Percentiles rank a stretch among this genome's conserved stretches.
Evolutionary conservation across 2,888 invertebrate species (phyloP).

Genomic region (Oithona nana): DNA sequence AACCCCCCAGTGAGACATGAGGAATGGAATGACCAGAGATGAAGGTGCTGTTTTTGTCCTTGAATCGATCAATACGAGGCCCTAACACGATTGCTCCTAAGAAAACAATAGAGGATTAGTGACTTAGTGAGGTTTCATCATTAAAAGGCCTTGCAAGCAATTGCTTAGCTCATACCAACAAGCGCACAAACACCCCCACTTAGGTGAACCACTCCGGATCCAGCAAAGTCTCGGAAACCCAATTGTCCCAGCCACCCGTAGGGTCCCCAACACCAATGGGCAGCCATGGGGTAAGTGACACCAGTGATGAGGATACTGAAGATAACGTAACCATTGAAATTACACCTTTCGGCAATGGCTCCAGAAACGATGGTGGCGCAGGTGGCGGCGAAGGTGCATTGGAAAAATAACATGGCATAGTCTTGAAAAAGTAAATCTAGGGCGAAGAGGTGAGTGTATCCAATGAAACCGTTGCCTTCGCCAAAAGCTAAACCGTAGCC

Average conservation of each 20-base stretch:
- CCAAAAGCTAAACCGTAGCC: conserved; percentile 33
- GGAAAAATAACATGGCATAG: conserved; percentile 32
- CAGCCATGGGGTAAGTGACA: neutral
- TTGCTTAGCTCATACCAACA: too few relatives aligned
- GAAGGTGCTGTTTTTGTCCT: conserved; percentile 20
- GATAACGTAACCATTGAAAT: conserved; percentile 34
- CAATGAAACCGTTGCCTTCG: conserved; percentile 27
- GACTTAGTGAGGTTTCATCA: neutral
- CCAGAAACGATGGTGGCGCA: conserved; percentile 37
- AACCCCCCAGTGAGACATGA: conserved; percentile 34
- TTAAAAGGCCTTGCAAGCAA: too few relatives aligned
- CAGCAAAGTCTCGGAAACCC: conserved; percentile 33
- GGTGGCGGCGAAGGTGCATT: conserved; percentile 34
- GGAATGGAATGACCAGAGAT: conserved; percentile 30
- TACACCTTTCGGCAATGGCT: conserved; percentile 36
- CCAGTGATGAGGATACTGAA: conserved; percentile 35
- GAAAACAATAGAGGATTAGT: neutral
- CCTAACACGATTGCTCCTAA: conserved; percentile 30
- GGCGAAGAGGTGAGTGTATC: conserved; percentile 20
- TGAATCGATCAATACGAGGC: conserved; percentile 33
- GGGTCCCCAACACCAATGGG: conserved; percentile 7
- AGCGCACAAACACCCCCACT: conserved; percentile 29
- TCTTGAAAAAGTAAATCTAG: conserved; percentile 18
- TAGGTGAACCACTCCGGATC: conserved; percentile 34
- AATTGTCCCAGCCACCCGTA: neutral